Evolutionary conservation across 2,888 invertebrate species (phyloP), one percentile per base, ranked within the genome.

Genomic region (Pachydiplax longipennis): DNA sequence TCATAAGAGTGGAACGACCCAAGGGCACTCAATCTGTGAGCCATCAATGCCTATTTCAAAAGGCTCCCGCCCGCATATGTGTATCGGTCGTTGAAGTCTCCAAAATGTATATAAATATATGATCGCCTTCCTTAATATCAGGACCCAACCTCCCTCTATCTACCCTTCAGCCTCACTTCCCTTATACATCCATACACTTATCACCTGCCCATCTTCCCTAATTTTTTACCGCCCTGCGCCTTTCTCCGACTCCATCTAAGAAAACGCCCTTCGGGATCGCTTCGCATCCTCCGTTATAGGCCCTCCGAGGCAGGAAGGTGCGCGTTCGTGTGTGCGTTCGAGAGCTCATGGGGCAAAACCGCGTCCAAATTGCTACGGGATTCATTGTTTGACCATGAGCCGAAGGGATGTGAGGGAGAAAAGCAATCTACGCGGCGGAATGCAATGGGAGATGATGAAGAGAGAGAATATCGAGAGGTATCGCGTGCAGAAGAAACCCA

Each of bases 351-450:
- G 83, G 83, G 83, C 40, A 48, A 35, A 81, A 58, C 58, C 31
- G 53, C 53, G 31, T 18, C 31, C 31, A 58, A 83, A 58, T 83
- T 83, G 15, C 58, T 83, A 31, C 58, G 53, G 25, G 58, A 40
- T 44, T 48, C 82, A 82, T 82, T 82, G 87, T 65, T 61, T 87
- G 87, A 87, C 35, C 87, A 37, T 25, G 65, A 87, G 87, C 82
- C 87, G 15, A 35, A 53, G 58, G 31, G 35, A 87, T 87, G 25
- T 61, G 31, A 35, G 12, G 37, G 37, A 37, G 40, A 40, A 22
- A 81, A 37, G 40, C 40, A 44, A 40, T 37, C 81, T 73, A n/a
- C 31, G 73, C 25, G 18, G 37, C 12, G 87, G n/a, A 37, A 37
- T 35, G 15, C 58, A 87, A 2, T 22, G 87, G 61, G 87, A n/a